Evolutionary conservation across 2,113 vertebrate genomes (phyloP), one percentile per base, ranked within the genome.

Genomic region (Boulengeromyrus knoepffleri): DNA sequence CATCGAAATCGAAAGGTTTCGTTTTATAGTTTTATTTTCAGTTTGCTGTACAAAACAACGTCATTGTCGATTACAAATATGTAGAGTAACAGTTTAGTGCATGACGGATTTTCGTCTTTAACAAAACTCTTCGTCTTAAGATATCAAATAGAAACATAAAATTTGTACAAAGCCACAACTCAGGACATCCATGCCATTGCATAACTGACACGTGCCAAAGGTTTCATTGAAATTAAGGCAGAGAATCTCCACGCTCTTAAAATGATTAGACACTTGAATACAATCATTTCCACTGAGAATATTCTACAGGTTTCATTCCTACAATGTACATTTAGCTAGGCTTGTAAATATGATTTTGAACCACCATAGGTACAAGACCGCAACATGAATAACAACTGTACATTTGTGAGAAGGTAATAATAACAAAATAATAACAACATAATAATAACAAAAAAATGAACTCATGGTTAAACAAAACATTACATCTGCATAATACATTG

Each of bases 41-140:
- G 92, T 92, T 93, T 87, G 89, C 90, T 89, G 89, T 93, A 93
- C 91, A 93, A 94, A 93, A 93, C 93, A 92, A 92, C 70, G 87
- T 88, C 53, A 86, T 88, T 88, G 90, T 92, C 91, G 62, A 91
- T 90, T 92, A 92, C 91, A 94, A 92, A 92, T 93, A 86, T 89
- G 91, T 89, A 90, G 88, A 88, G 91, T 91, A 92, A 90, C 84
- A 91, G 70, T 53, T 87, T 70, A 87, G 53, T 90, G 90, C 90
- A 85, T 89, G 83, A 88, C 87, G 90, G 1, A 45, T 88, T 88
- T 39, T 88, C 39, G 83, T 80, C 53, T 70, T 90, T 62, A 74
- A 24, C 49, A 87, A 88, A 90, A 90, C 66, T 17, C 19, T 66
- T 42, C 45, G 19, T 85, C 8, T n/a, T 53, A 62, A 42, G 52